phyloP scores from a whole-genome alignment of 2,113 vertebrate genomes.

The Dicrurus megarhynchus region DNA sequence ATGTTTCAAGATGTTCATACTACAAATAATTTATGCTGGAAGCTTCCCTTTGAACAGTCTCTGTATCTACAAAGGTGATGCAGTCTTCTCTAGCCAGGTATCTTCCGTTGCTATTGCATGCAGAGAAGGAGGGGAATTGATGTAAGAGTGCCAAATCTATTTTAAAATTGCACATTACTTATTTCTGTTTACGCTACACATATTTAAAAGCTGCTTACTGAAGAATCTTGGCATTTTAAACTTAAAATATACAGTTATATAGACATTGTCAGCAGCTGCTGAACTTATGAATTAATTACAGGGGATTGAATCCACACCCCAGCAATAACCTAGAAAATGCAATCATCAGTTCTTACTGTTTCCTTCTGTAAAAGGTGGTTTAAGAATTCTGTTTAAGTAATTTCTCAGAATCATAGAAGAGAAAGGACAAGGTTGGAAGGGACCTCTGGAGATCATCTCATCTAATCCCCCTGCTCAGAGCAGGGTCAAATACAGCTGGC shows the following conservation, averaged over 20 bases:
- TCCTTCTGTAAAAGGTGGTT: neutral
- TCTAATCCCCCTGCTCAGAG: neutral
- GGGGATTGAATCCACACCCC: neutral
- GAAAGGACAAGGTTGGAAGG: neutral
- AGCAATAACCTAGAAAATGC: neutral
- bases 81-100: neutral
- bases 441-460: neutral
- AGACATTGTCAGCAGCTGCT: neutral
- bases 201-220: neutral
- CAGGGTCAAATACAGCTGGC: neutral
- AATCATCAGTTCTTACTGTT: neutral
- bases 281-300: neutral
- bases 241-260: neutral
- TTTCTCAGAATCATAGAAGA: neutral
- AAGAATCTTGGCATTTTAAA: neutral
- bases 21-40: slow-evolving; percentile 26
- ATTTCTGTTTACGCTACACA: neutral
- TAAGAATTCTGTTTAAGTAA: neutral
- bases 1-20: neutral
- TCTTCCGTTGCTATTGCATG: neutral
- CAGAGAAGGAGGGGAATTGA: neutral
- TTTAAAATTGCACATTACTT: neutral
- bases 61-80: neutral
- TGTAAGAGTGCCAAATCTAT: neutral
- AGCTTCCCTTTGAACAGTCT: neutral